These are phyloP conservation scores for Xiphias gladius DNA, from an alignment of 2,113 vertebrate species.

Conservation along the genomic window DNA sequence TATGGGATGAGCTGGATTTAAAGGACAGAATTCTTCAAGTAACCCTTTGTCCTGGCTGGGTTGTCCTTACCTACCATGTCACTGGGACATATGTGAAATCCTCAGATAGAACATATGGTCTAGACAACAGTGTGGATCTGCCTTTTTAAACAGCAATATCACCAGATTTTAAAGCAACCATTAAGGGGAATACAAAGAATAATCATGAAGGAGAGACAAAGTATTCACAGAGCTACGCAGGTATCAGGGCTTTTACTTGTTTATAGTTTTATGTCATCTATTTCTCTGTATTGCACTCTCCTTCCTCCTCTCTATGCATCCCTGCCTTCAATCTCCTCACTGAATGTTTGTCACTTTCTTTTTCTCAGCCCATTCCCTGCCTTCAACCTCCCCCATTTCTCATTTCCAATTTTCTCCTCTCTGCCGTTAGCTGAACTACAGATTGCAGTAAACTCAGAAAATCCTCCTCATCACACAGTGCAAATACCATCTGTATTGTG, in stretches of 20 bases:
- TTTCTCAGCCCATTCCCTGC: conserved; percentile 34
- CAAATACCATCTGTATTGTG: conserved; percentile 80
- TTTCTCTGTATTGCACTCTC: conserved; percentile 3
- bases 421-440: conserved; percentile 62
- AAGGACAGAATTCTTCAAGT: neutral
- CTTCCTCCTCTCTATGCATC: conserved; percentile 14
- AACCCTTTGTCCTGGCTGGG: conserved; percentile 16
- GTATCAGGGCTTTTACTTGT: neutral
- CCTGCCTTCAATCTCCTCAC: conserved; percentile 28
- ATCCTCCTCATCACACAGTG: conserved; percentile 78
- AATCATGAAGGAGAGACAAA: neutral
- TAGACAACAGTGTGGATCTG: neutral
- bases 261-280: neutral
- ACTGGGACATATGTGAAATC: neutral
- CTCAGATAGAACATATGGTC: neutral
- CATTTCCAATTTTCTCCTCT: conserved; percentile 74
- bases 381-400: conserved; percentile 51
- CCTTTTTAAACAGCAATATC: too few species aligned
- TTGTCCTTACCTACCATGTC: conserved; percentile 4
- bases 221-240: neutral
- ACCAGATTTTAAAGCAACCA: neutral
- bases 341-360: conserved; percentile 60
- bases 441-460: conserved; percentile 79
- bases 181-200: neutral
- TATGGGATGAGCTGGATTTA: conserved; percentile 59